Base-by-base conservation (phyloP, 1,140 invertebrate genomes). In the Littorina saxatilis region DNA sequence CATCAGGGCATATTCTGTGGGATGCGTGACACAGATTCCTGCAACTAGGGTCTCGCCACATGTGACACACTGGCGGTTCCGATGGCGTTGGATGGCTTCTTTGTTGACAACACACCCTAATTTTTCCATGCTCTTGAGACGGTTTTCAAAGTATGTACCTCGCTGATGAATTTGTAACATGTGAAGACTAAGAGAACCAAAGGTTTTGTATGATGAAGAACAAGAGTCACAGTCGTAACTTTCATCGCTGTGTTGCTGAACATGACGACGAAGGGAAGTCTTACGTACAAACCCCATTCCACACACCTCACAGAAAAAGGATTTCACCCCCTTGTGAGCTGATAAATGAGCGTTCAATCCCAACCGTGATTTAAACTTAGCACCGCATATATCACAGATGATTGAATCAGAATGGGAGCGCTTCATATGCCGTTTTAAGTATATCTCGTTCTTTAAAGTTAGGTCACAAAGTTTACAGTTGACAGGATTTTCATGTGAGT, bases 201-300 rank as follows among this genome's bases (percentile, higher is more conserved):
- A 63, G 4, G 61, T 63, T 32, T 63, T 63, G 61, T 63, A 63
- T n/a, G 61, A 63, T 23, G 61, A 63, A 15, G 61, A 27, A 63
- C 61, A 63, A 3, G 27, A 4, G 61, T 63, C 61, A 32, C 61
- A 63, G 61, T 23, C 9, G 61, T 63, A 63, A 27, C 29, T 32
- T 0, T 11, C 27, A 32, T 63, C 61, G 2, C 11, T 63, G 61
- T 63, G 61, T 15, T 63, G 61, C 61, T 63, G 61, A 13, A 63
- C 61, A 32, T 63, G 61, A 15, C 61, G 61, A 32, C 61, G 61
- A n/a, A 63, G 27, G 27, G 61, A 63, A 13, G 61, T 63, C 27
- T 63, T 63, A 27, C 61, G 61, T 32, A 63, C 61, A 63, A 63
- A 63, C n/a, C 61, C 61, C 61, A 32, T 63, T 9, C 61, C 61